phyloP scores from a whole-genome alignment of 2,888 invertebrate species.

The Crioceris asparagi region DNA sequence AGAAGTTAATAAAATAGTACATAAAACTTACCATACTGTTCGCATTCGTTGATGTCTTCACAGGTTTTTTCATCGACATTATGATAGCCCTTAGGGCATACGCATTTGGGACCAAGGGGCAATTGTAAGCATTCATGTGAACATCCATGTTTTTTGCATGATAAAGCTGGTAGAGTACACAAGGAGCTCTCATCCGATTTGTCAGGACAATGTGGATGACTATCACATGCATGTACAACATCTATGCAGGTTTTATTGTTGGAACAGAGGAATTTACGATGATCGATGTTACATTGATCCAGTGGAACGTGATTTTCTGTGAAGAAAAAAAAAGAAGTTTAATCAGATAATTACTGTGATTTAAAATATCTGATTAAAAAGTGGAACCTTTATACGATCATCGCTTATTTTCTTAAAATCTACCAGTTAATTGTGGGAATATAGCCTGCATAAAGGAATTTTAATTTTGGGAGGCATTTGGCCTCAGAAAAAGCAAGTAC shows the following conservation, averaged over 20 bases:
- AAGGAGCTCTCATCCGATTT: conserved; percentile 48
- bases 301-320: conserved; percentile 31
- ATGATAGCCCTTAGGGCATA: conserved; percentile 42
- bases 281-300: conserved; percentile 39
- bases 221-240: conserved; percentile 45
- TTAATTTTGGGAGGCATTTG: too few relatives aligned
- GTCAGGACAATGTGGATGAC: conserved; percentile 46
- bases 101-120: conserved; percentile 46
- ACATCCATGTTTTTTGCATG: conserved; percentile 35
- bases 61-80: conserved; percentile 39
- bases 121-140: conserved; percentile 36
- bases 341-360: too few relatives aligned
- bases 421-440: too few relatives aligned
- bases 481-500: too few relatives aligned
- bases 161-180: conserved; percentile 26
- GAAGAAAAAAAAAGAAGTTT: not conserved
- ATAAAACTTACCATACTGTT: conserved; percentile 39
- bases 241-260: conserved; percentile 45
- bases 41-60: conserved; percentile 55
- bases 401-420: too few relatives aligned
- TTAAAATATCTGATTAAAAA: too few relatives aligned
- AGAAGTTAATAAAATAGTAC: too few relatives aligned
- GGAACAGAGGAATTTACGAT: conserved; percentile 43
- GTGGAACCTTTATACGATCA: too few relatives aligned
- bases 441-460: too few relatives aligned